Evolutionary conservation across 2,888 invertebrate species (phyloP).

Genomic region (Sclerodermus sp.): DNA sequence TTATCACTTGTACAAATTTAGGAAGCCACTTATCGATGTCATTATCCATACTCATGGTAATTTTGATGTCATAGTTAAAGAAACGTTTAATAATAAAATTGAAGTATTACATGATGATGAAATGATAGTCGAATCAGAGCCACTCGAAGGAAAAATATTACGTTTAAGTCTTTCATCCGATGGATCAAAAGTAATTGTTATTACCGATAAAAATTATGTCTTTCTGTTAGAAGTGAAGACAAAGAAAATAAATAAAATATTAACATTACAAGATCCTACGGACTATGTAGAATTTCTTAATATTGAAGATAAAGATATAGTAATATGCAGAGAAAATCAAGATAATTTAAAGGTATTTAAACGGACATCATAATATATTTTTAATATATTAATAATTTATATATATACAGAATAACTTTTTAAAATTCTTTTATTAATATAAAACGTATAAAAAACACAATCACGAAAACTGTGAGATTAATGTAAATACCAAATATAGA

Average conservation of each 20-base stretch:
- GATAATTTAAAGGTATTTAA: slow-evolving; percentile 34
- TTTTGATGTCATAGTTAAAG: slow-evolving; percentile 38
- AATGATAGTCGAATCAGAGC: slow-evolving; percentile 57
- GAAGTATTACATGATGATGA: slow-evolving; percentile 57
- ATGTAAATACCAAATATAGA: too few species aligned
- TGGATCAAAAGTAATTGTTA: slow-evolving; percentile 61
- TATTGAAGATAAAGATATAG: slow-evolving; percentile 19
- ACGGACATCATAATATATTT: not conserved
- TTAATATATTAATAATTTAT: slow-evolving; percentile 4
- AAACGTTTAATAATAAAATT: slow-evolving; percentile 39
- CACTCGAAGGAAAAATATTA: slow-evolving; percentile 58
- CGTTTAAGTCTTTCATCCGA: slow-evolving; percentile 60
- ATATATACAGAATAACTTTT: too few species aligned
- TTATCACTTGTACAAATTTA: slow-evolving; percentile 13
- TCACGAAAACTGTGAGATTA: too few species aligned
- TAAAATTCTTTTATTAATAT: too few species aligned
- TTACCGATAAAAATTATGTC: slow-evolving; percentile 58
- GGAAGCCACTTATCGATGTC: slow-evolving; percentile 47
- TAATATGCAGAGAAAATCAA: slow-evolving; percentile 30
- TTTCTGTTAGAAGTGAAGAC: slow-evolving; percentile 57
- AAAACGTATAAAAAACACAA: too few species aligned
- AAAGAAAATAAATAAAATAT: slow-evolving; percentile 53
- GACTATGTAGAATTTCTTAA: slow-evolving; percentile 23
- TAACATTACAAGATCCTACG: slow-evolving; percentile 40
- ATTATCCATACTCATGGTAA: slow-evolving; percentile 34